Conservation (phyloP, 2,113 vertebrate genomes). For the Gobiocypris rarus region DNA sequence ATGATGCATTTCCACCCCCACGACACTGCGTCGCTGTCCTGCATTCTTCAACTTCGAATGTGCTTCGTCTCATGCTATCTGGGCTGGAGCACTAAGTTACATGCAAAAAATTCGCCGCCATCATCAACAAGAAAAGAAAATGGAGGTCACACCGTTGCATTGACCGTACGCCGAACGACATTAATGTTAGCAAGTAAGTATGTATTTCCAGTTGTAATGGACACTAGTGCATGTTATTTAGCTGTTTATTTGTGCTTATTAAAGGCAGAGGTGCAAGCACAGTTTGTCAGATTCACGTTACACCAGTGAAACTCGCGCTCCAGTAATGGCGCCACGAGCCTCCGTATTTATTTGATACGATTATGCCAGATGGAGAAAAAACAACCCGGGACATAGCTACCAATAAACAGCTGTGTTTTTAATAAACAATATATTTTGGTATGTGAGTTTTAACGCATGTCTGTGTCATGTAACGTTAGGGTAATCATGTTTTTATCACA, state of each 20-base stretch:
- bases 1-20: conserved; percentile 9
- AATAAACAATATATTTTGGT: too few species aligned
- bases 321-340: conserved; percentile 54
- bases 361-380: neutral
- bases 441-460: neutral
- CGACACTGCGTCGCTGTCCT: neutral
- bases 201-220: neutral
- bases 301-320: neutral
- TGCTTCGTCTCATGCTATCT: conserved; percentile 12
- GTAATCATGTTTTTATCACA: neutral
- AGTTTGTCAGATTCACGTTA: neutral
- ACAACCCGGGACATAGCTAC: too few species aligned
- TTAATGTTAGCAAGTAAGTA: conserved; percentile 45
- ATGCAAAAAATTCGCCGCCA: conserved; percentile 3
- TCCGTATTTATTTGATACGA: neutral
- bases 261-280: neutral
- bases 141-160: conserved; percentile 47
- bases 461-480: neutral
- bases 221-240: neutral
- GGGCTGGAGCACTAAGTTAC: neutral
- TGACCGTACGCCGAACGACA: conserved; percentile 30
- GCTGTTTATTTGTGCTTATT: neutral
- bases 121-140: conserved; percentile 51
- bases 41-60: neutral
- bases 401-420: neutral